phyloP scores from a whole-genome alignment of 2,888 invertebrate genomes.

The Exocentrus adspersus region DNA sequence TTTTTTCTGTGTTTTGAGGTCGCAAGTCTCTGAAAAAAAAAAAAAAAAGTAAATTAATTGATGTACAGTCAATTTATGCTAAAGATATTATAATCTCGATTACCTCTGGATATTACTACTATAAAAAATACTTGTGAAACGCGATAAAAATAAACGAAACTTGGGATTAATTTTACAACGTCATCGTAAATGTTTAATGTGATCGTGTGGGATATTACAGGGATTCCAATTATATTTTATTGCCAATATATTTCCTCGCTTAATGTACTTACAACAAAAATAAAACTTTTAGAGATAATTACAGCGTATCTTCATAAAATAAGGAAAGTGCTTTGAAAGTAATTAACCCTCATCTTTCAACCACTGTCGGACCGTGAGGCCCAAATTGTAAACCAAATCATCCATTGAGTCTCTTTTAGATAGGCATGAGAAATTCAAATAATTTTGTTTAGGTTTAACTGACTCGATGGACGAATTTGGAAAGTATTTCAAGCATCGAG shows the following conservation, averaged over 20 bases:
- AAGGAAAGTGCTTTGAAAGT: slow-evolving; percentile 4
- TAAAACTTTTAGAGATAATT: slow-evolving; percentile 1
- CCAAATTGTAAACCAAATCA: too few relatives aligned
- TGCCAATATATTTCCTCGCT: neutral
- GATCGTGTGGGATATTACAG: neutral
- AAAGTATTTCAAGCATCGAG: too few relatives aligned
- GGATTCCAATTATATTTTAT: slow-evolving; percentile 10
- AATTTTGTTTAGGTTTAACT: too few relatives aligned
- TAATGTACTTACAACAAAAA: neutral
- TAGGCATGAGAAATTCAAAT: too few relatives aligned
- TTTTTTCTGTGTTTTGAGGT: slow-evolving; percentile 85
- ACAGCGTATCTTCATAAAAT: slow-evolving; percentile 1
- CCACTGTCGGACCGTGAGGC: too few relatives aligned
- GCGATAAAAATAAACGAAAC: neutral
- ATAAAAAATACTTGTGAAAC: too few relatives aligned
- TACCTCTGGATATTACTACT: neutral
- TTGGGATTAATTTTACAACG: neutral
- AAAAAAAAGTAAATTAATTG: slow-evolving; percentile 10
- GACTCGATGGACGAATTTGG: too few relatives aligned
- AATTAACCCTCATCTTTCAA: neutral
- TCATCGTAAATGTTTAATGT: slow-evolving; percentile 1
- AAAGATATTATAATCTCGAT: too few relatives aligned
- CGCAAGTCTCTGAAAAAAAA: slow-evolving; percentile 76
- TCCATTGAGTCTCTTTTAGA: too few relatives aligned
- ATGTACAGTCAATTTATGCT: too few relatives aligned